phyloP scores from a whole-genome alignment of 2,113 vertebrate genomes.

The Tachycineta bicolor region DNA sequence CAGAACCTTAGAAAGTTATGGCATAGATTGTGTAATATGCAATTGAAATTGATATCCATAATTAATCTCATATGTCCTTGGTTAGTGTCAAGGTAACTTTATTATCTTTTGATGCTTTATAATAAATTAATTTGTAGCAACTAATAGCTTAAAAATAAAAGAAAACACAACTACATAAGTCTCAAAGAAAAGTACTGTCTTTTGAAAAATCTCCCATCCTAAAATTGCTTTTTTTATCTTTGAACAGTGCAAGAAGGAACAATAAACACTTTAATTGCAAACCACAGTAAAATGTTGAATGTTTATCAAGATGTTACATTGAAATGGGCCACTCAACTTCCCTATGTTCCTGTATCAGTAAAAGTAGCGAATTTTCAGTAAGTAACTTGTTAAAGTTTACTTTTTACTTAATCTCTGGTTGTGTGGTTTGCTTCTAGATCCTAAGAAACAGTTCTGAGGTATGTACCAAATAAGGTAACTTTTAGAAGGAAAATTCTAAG shows the following conservation, averaged over 20 bases:
- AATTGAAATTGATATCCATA: background rate
- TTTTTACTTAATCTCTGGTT: background rate
- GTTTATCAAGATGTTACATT: constrained; percentile 92
- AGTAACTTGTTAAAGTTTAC: constrained; percentile 65
- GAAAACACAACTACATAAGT: background rate
- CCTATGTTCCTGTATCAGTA: constrained; percentile 85
- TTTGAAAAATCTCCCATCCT: background rate
- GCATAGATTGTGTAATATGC: background rate
- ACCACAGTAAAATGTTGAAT: constrained; percentile 89
- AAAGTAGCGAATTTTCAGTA: constrained; percentile 89
- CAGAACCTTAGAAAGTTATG: background rate
- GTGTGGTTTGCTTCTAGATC: background rate
- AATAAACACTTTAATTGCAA: constrained; percentile 87
- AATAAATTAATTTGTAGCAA: background rate
- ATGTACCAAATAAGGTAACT: background rate
- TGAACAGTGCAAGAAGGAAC: constrained; percentile 87
- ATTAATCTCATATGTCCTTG: background rate
- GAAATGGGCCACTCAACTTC: constrained; percentile 93
- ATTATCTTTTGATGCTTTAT: background rate
- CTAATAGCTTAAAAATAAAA: background rate
- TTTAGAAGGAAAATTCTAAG: background rate
- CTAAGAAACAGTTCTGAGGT: background rate
- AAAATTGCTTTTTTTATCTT: constrained; percentile 17
- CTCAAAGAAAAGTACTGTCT: background rate
- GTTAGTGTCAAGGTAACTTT: background rate